Evolutionary conservation across 2,113 vertebrate genomes (phyloP), one percentile per base, ranked within the genome.

Genomic region (Saguinus imperator): DNA sequence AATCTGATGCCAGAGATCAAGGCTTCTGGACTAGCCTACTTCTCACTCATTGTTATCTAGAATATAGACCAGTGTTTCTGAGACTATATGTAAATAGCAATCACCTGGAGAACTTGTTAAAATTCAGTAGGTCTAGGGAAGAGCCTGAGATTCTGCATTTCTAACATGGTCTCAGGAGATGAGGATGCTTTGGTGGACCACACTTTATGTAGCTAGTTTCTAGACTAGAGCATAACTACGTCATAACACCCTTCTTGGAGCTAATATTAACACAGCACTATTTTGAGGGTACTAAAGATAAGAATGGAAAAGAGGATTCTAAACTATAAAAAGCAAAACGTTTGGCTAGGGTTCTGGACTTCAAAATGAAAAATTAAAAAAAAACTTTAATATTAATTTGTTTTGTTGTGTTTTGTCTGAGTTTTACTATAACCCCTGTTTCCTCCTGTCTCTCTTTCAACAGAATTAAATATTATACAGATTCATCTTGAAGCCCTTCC

Each of bases 321-420:
- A 82, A 90, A 83, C 43, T 61, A 43, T 37, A 79, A 70, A 29
- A 82, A 91, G 76, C 72, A 77, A 89, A 85, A 37, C 77, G 50
- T 32, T 82, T 58, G 12, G 83, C 52, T 43, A 64, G 40, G 18
- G 50, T 61, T 83, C 81, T 23, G 43, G 75, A 77, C 70, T 90
- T 87, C 29, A 76, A 82, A 55, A 77, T 55, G 20, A 76, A 27
- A 76, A 50, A 27, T 57, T 12, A 48, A 48, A 27, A 40, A 72
- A 77, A 94, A 50, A 21, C 27, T 91, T 88, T 61, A 35, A 45
- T 52, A n/a, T 64, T 73, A 40, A 25, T 70, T 52, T 8, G 7
- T 79, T 88, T 83, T 84, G 21, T 37, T 76, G 37, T 72, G 50
- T 95, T 91, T 91, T 79, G 40, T 72, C n/a, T 91, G 83, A 70